These are phyloP conservation scores for Herpailurus yagouaroundi DNA, from an alignment of 2,113 vertebrate genomes.

Conservation along the genomic window DNA sequence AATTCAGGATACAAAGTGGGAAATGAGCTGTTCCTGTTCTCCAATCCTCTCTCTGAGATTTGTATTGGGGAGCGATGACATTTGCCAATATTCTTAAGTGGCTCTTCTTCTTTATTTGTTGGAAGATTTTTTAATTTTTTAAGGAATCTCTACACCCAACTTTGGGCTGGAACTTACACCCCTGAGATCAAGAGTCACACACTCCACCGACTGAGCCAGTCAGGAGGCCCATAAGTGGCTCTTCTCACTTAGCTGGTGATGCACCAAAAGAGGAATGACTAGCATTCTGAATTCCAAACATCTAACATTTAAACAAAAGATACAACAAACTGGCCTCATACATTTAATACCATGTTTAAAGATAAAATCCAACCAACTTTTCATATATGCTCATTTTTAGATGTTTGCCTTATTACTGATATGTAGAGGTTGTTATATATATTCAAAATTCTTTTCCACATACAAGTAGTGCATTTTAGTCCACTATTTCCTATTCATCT, in stretches of 20 bases:
- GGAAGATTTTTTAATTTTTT: not conserved
- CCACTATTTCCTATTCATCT: not conserved
- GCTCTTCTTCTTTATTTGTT: not conserved
- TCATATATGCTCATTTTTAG: not conserved
- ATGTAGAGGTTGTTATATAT: not conserved
- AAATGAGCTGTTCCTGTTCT: not conserved
- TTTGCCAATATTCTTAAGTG: not conserved
- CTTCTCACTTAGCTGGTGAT: not conserved
- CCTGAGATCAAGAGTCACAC: not conserved
- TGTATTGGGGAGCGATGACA: not conserved
- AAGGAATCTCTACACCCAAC: not conserved
- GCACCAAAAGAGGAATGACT: not conserved
- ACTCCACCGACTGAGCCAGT: not conserved
- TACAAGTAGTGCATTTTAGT: not conserved
- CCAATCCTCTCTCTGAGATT: not conserved
- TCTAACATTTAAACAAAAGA: not conserved
- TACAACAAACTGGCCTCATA: not conserved
- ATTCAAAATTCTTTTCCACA: slow-evolving; percentile 1
- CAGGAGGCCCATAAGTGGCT: not conserved
- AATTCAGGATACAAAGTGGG: not conserved
- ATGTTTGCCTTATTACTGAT: not conserved
- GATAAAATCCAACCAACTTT: not conserved
- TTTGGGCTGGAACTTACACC: not conserved
- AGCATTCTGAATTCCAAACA: not conserved
- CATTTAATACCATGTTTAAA: not conserved